phyloP scores from a whole-genome alignment of 2,888 invertebrate species.

The Caenorhabditis sp. region DNA sequence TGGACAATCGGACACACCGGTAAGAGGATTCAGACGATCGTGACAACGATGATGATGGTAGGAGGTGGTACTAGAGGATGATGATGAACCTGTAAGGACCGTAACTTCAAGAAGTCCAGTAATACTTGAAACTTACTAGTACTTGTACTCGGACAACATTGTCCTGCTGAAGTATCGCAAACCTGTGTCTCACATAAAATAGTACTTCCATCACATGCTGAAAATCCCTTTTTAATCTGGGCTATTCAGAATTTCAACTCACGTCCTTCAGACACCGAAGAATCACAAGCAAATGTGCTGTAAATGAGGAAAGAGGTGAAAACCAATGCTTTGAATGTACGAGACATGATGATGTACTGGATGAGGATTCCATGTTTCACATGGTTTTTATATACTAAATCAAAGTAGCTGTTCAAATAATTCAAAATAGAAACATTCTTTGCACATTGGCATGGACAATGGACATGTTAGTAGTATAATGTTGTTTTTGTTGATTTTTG shows the following conservation, averaged over 20 bases:
- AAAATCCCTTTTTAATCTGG: background rate
- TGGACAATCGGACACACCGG: slow-evolving; percentile 38
- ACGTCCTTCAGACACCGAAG: background rate
- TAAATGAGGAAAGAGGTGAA: background rate
- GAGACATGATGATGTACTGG: too few species aligned
- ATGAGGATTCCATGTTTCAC: background rate
- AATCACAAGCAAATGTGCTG: background rate
- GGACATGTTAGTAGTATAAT: too few species aligned
- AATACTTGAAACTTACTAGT: too few species aligned
- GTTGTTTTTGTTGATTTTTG: too few species aligned
- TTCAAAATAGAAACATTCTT: too few species aligned
- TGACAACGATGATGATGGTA: slow-evolving; percentile 4
- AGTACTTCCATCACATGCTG: background rate
- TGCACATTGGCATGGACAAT: too few species aligned
- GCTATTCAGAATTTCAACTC: background rate
- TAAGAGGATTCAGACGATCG: slow-evolving; percentile 30
- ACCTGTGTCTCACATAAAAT: background rate
- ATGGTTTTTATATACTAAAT: too few species aligned
- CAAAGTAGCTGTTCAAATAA: too few species aligned
- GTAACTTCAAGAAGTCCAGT: too few species aligned
- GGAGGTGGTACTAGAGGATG: background rate
- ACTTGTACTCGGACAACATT: background rate
- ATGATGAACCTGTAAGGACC: too few species aligned
- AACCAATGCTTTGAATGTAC: too few species aligned
- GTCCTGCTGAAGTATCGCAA: background rate